Evolutionary conservation across 2,888 invertebrate genomes (phyloP).

Genomic region (Drosophila neonasuta): DNA sequence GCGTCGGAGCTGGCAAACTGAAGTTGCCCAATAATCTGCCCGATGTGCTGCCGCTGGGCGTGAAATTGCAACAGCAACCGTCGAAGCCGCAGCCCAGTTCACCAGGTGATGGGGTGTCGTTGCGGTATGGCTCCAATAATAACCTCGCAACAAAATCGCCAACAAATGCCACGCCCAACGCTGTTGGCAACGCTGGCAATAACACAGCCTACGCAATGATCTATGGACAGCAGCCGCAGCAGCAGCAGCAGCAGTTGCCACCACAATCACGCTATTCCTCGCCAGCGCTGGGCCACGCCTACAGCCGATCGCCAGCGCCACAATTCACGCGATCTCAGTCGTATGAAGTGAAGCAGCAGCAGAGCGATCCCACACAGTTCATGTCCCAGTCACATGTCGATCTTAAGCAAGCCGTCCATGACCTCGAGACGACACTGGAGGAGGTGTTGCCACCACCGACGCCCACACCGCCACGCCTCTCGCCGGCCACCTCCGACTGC

Average conservation of each 20-base stretch:
- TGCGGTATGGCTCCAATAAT: slow-evolving; percentile 80
- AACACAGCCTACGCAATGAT: slow-evolving; percentile 62
- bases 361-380: slow-evolving; percentile 70
- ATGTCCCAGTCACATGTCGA: slow-evolving; percentile 82
- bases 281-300: slow-evolving; percentile 72
- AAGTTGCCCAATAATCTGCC: slow-evolving; percentile 83
- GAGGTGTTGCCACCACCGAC: slow-evolving; percentile 58
- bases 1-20: slow-evolving; percentile 70
- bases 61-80: slow-evolving; percentile 81
- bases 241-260: slow-evolving; percentile 26
- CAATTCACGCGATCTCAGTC: slow-evolving; percentile 80
- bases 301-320: slow-evolving; percentile 53
- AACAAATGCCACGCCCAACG: slow-evolving; percentile 54
- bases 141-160: slow-evolving; percentile 71
- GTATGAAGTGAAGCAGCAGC: slow-evolving; percentile 78
- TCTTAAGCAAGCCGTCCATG: slow-evolving; percentile 80
- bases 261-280: slow-evolving; percentile 75
- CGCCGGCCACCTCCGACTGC: slow-evolving; percentile 82
- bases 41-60: slow-evolving; percentile 84
- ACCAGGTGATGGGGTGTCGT: slow-evolving; percentile 69
- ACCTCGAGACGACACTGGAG: slow-evolving; percentile 80
- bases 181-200: slow-evolving; percentile 16
- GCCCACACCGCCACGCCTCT: slow-evolving; percentile 65
- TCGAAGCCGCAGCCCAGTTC: slow-evolving; percentile 57
- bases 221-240: slow-evolving; percentile 56